Conservation (phyloP, 2,888 invertebrate genomes). For the Chymomyza caudatula region DNA sequence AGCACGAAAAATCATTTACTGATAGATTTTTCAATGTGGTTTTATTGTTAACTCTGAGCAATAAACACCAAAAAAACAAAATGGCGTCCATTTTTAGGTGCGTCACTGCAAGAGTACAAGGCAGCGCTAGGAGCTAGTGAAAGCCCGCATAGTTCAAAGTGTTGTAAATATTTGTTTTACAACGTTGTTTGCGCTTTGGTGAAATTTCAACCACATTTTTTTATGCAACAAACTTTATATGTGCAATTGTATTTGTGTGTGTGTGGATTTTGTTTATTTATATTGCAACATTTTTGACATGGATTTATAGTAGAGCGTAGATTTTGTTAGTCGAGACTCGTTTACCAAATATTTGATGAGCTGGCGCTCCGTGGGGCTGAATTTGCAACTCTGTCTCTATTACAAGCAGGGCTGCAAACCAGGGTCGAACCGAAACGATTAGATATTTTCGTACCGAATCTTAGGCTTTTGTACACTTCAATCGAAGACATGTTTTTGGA, state of each 20-base stretch:
- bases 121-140: neutral
- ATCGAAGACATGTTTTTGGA: no score
- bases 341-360: constrained; percentile 60
- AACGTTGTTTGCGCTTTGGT: constrained; percentile 61
- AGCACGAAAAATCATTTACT: constrained; percentile 43
- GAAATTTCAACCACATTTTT: constrained; percentile 59
- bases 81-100: neutral
- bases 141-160: constrained; percentile 50
- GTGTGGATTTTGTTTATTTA: constrained; percentile 47
- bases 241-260: constrained; percentile 16
- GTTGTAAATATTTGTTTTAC: constrained; percentile 66
- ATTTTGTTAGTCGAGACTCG: constrained; percentile 52
- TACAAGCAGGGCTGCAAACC: no score
- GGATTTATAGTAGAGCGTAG: constrained; percentile 59
- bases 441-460: no score
- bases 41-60: constrained; percentile 37
- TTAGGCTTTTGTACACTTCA: no score
- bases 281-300: constrained; percentile 46
- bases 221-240: constrained; percentile 22
- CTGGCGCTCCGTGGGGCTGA: neutral
- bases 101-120: neutral
- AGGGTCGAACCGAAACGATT: no score
- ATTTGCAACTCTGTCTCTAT: neutral
- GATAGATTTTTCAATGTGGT: constrained; percentile 51
- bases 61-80: constrained; percentile 27